A percentile compares a stretch with the other conserved stretches of the same genome.
Conservation (phyloP, 2,113 vertebrate genomes). For the Nerophis lumbriciformis region DNA sequence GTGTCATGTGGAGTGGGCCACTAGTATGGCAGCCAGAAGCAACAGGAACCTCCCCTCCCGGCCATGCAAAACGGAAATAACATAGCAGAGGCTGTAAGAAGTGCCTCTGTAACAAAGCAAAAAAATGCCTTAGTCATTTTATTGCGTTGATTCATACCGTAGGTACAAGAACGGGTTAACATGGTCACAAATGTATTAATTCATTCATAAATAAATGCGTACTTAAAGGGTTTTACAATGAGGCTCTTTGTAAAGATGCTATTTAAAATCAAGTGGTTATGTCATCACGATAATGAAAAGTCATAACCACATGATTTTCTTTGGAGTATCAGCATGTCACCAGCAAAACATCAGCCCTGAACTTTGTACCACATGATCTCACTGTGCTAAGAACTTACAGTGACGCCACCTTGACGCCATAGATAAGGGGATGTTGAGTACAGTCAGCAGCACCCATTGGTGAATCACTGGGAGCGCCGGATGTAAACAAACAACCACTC, state of each 20-base stretch:
- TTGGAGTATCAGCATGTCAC: not conserved
- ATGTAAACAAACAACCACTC: not conserved
- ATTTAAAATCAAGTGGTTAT: no score
- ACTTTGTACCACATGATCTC: slow-evolving; percentile 4
- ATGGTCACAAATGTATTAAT: not conserved
- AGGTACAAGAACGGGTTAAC: not conserved
- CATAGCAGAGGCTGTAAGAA: slow-evolving; percentile 25
- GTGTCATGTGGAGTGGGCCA: slow-evolving; percentile 46
- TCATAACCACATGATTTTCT: not conserved
- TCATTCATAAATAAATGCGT: not conserved
- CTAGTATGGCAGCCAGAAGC: slow-evolving; percentile 54
- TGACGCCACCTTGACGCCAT: not conserved
- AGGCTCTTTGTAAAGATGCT: no score
- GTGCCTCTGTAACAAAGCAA: slow-evolving; percentile 10
- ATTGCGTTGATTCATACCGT: slow-evolving; percentile 1
- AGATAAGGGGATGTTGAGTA: slow-evolving; percentile 4
- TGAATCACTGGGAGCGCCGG: not conserved
- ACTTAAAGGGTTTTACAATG: not conserved
- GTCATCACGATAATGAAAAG: not conserved
- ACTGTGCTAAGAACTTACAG: not conserved
- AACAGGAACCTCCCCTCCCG: slow-evolving; percentile 51
- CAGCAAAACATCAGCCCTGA: not conserved
- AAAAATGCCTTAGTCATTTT: slow-evolving; percentile 1
- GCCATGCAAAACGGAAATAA: slow-evolving; percentile 45
- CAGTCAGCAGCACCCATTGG: not conserved